A percentile compares a stretch with the other conserved stretches of the same genome.
Evolutionary conservation across 2,888 invertebrate species (phyloP).

Genomic region (Stictocephala bisonia): DNA sequence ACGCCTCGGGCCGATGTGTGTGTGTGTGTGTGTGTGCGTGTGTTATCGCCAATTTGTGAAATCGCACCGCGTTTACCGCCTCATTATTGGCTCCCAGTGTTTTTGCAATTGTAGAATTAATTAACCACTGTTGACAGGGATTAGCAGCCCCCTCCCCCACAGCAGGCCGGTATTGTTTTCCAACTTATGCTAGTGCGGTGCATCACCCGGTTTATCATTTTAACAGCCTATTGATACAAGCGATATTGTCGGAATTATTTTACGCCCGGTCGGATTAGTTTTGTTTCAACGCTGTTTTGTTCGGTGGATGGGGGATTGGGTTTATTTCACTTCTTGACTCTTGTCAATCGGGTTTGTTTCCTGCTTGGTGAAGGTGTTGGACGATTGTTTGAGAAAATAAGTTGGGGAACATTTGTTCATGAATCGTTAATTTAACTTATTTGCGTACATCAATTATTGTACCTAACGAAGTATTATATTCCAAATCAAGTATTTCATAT

Average conservation of each 20-base stretch:
- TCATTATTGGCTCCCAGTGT: constrained; percentile 34
- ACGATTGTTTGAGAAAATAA: no score
- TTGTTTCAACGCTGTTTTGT: no score
- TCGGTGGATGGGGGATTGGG: no score
- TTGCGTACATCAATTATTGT: no score
- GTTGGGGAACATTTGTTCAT: no score
- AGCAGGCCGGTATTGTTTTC: constrained; percentile 40
- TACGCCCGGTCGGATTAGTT: constrained; percentile 1
- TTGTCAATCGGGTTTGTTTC: no score
- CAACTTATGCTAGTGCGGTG: constrained; percentile 35
- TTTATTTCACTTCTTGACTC: no score
- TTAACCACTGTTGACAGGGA: constrained; percentile 19
- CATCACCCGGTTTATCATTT: constrained; percentile 30
- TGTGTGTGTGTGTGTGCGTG: not conserved
- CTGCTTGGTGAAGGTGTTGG: no score
- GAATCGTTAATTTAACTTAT: no score
- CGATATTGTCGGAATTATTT: not conserved
- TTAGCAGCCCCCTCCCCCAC: constrained; percentile 1
- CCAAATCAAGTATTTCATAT: no score
- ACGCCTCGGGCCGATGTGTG: no score
- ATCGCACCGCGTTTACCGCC: not conserved
- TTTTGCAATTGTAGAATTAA: constrained; percentile 33
- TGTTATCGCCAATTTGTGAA: constrained; percentile 37
- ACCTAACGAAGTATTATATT: no score
- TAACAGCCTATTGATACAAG: constrained; percentile 11